Conservation (phyloP, 2,888 invertebrate genomes). For the Dasypogon diadema region DNA sequence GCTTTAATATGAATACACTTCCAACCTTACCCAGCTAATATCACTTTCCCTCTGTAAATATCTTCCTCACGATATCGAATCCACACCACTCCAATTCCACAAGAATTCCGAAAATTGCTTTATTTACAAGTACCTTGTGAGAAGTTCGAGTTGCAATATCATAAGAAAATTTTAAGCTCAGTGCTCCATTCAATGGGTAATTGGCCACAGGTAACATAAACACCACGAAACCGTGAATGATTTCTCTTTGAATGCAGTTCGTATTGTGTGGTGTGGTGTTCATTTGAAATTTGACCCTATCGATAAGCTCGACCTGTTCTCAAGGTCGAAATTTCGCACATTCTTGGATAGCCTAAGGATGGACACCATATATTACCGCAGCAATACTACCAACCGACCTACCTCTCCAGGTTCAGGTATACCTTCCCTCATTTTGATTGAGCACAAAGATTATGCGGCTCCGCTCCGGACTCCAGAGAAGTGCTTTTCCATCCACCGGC, state of each 20-base stretch:
- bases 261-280: neutral
- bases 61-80: too few species aligned
- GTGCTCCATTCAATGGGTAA: neutral
- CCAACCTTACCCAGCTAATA: too few species aligned
- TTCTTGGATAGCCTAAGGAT: neutral
- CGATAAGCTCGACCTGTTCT: constrained; percentile 30
- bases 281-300: constrained; percentile 33
- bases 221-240: neutral
- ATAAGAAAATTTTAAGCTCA: neutral
- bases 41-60: too few species aligned
- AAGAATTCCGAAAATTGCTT: neutral
- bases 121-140: neutral
- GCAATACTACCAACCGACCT: too few species aligned
- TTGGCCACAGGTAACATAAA: neutral
- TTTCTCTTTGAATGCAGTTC: too few species aligned
- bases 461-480: neutral
- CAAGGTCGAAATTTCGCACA: constrained; percentile 48
- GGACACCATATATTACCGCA: neutral
- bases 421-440: neutral
- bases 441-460: constrained; percentile 5
- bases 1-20: too few species aligned
- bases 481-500: neutral
- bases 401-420: too few species aligned
- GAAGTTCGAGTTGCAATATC: neutral
- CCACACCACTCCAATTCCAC: too few species aligned